A percentile compares a stretch with the other conserved stretches of the same genome.
These are phyloP conservation scores for Colossoma macropomum DNA, from an alignment of 2,113 vertebrate genomes.

Conservation along the genomic window DNA sequence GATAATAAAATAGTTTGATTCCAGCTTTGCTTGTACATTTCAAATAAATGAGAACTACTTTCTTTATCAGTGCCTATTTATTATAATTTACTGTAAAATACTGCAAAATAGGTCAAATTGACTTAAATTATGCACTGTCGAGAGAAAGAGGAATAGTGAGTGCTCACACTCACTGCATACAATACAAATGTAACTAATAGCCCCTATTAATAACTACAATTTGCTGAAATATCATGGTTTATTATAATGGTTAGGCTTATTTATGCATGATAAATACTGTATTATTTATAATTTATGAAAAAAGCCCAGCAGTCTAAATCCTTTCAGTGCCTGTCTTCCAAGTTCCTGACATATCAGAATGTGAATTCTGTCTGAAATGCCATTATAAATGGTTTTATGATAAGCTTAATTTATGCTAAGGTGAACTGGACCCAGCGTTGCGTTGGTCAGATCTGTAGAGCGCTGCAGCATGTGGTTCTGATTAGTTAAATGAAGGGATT, in stretches of 20 bases:
- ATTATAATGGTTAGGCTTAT: neutral
- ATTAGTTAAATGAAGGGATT: neutral
- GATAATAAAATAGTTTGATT: too few relatives aligned
- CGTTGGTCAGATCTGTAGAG: conserved; percentile 26
- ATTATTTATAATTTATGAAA: neutral
- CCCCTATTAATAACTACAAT: neutral
- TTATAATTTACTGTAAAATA: too few relatives aligned
- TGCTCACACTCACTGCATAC: neutral
- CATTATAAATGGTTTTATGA: conserved; percentile 6
- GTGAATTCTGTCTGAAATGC: conserved; percentile 22
- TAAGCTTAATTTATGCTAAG: conserved; percentile 16
- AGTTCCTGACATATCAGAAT: conserved; percentile 33
- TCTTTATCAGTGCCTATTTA: too few relatives aligned
- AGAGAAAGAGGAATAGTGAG: neutral
- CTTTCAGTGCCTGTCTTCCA: neutral
- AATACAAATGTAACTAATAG: neutral
- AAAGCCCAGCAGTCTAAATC: neutral
- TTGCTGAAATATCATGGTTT: neutral
- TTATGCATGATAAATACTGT: neutral
- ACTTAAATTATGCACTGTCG: too few relatives aligned
- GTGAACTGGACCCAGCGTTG: conserved; percentile 15
- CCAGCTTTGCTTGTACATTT: too few relatives aligned
- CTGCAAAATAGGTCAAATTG: too few relatives aligned
- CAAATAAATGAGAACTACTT: too few relatives aligned
- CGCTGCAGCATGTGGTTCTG: conserved; percentile 40